Evolutionary conservation across 2,888 invertebrate genomes (phyloP), one percentile per base, ranked within the genome.

Genomic region (Meteorus cinctellus): DNA sequence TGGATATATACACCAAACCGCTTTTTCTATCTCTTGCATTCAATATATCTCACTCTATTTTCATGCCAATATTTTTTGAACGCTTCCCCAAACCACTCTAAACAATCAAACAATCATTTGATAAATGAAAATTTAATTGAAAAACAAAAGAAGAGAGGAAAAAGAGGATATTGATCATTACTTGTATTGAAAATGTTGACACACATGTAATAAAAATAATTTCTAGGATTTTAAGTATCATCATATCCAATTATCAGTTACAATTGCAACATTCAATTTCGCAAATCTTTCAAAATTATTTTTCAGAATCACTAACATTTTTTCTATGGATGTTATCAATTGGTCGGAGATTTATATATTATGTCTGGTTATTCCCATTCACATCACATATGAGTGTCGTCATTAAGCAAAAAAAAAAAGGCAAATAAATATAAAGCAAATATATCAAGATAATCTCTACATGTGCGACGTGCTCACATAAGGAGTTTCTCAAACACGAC

Each of bases 11-110:
- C 4, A 48, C 48, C 41, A 71, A 82, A 79, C 74, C 81, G 83
- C 81, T 71, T 74, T 51, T 75, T 74, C 75, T 62, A 75, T 69
- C n/a, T 41, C 41, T 8, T n/a, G 4, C 8, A 19, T 19, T 55
- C 55, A n/a, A 19, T n/a, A 6, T 19, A 19, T 55, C 8, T 59
- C 63, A 19, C 67, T 63, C 70, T 75, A 68, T 72, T 55, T 63
- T 55, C 79, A 66, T 68, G 74, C 80, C 81, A 80, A 84, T 82
- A 84, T 84, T 86, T 84, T 83, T 78, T 55, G 48, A 71, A 74
- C 63, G 45, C 60, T 55, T 55, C 19, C 19, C 62, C 66, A 36
- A 77, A 71, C 51, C 68, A 75, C 72, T 79, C 67, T 69, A 34
- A 60, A 45, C 68, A 74, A 75, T 77, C 71, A 66, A 77, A 77